These are phyloP conservation scores for Pseudomyrmex flavicornis DNA, from an alignment of 1,140 invertebrate species.

Conservation along the genomic window DNA sequence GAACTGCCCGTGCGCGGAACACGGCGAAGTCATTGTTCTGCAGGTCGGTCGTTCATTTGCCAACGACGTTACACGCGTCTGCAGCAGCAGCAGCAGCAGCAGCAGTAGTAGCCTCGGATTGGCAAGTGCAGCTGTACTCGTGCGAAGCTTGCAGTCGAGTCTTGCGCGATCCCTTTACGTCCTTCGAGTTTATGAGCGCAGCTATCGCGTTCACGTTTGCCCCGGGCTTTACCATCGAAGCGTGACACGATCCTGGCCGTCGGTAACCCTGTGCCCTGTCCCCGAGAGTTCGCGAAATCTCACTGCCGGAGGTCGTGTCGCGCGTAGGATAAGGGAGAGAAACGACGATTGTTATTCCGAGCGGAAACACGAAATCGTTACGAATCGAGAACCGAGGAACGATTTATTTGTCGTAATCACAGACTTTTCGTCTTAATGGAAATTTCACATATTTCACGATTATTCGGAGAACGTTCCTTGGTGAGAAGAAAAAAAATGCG, in stretches of 20 bases:
- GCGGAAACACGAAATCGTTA: conserved; percentile 21
- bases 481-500: neutral
- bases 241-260: conserved; percentile 54
- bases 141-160: conserved; percentile 7
- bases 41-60: conserved; percentile 56
- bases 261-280: conserved; percentile 29
- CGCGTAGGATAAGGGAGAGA: conserved; percentile 11
- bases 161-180: conserved; percentile 66
- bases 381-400: conserved; percentile 7
- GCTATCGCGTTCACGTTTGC: conserved; percentile 63
- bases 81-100: conserved; percentile 17
- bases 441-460: conserved; percentile 37
- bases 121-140: conserved; percentile 45
- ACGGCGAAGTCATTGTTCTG: conserved; percentile 51
- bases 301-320: neutral
- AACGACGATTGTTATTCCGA: neutral
- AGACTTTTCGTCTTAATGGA: conserved; percentile 28
- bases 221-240: conserved; percentile 59
- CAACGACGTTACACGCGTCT: conserved; percentile 16
- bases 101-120: neutral
- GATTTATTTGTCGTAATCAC: conserved; percentile 28
- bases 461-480: neutral
- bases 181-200: conserved; percentile 64
- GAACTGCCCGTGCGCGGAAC: conserved; percentile 50
- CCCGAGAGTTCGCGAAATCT: conserved; percentile 1